Evolutionary conservation across 2,888 invertebrate genomes (phyloP).

Genomic region (Platypus cylindrus): DNA sequence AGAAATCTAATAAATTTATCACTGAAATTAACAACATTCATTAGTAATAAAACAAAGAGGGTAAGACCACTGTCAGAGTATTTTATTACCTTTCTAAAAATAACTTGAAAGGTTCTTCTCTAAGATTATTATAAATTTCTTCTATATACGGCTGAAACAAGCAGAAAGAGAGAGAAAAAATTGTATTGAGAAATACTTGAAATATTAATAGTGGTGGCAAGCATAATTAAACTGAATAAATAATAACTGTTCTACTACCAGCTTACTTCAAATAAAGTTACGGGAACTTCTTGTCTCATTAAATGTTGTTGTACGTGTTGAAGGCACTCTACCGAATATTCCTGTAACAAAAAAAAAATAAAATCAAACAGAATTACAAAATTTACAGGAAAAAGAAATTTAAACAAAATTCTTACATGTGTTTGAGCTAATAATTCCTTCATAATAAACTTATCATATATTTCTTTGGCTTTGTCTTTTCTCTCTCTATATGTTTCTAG

Average conservation of each 20-base stretch:
- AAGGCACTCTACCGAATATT: conserved; percentile 95
- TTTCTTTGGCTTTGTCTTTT: conserved; percentile 86
- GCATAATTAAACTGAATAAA: not conserved
- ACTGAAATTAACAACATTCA: conserved; percentile 42
- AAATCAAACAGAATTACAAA: no score
- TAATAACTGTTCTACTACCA: no score
- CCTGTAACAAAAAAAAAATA: conserved; percentile 42
- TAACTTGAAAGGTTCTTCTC: conserved; percentile 93
- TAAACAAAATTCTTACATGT: conserved; percentile 63
- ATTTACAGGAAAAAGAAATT: no score
- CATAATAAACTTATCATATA: conserved; percentile 99
- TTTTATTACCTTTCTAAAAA: conserved; percentile 88
- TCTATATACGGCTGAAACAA: conserved; percentile 93
- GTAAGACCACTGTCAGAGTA: conserved; percentile 5
- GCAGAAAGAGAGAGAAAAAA: no score
- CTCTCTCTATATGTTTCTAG: conserved; percentile 95
- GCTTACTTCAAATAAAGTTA: conserved; percentile 91
- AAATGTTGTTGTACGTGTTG: conserved; percentile 96
- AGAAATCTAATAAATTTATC: conserved; percentile 99
- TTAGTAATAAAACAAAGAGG: conserved; percentile 4
- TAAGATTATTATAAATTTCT: conserved; percentile 95
- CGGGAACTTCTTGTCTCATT: conserved; percentile 93
- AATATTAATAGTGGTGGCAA: no score
- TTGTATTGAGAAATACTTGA: no score
- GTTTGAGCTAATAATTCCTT: conserved; percentile 97